A percentile compares a stretch with the other conserved stretches of the same genome.
phyloP scores from a whole-genome alignment of 2,888 invertebrate species.

The Charanyca ferruginea region DNA sequence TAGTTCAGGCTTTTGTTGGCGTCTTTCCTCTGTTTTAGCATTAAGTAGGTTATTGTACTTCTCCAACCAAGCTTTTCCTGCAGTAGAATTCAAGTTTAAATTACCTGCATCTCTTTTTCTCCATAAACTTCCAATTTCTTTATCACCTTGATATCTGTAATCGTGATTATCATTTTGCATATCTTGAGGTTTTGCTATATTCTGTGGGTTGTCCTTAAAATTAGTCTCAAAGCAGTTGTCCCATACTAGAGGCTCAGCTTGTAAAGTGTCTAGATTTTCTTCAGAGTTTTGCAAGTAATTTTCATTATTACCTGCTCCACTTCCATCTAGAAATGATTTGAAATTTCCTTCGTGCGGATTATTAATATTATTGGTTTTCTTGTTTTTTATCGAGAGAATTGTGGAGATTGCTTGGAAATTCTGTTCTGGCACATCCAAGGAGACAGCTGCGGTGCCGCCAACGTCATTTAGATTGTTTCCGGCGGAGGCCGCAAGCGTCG shows the following conservation, averaged over 20 bases:
- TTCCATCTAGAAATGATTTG: constrained; percentile 72
- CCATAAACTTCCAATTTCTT: constrained; percentile 70
- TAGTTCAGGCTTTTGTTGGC: constrained; percentile 74
- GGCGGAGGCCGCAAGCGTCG: constrained; percentile 78
- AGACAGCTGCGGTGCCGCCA: constrained; percentile 69
- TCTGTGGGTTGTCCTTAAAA: constrained; percentile 71
- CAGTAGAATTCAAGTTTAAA: constrained; percentile 73
- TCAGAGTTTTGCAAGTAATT: constrained; percentile 44
- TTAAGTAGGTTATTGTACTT: constrained; percentile 79
- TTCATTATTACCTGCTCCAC: constrained; percentile 56
- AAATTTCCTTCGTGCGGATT: constrained; percentile 70
- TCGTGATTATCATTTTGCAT: constrained; percentile 73
- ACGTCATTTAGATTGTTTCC: constrained; percentile 87
- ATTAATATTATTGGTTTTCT: constrained; percentile 76
- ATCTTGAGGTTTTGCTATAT: constrained; percentile 68
- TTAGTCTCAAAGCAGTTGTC: constrained; percentile 82
- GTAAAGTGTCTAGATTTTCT: constrained; percentile 56
- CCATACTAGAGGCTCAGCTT: constrained; percentile 80
- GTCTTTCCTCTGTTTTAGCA: constrained; percentile 76
- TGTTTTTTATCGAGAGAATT: constrained; percentile 76
- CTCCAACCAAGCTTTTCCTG: constrained; percentile 79
- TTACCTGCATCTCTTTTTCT: constrained; percentile 79
- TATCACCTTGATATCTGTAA: constrained; percentile 66
- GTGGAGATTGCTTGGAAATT: constrained; percentile 85
- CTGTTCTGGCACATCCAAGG: constrained; percentile 72